phyloP scores from a whole-genome alignment of 2,797 vertebrate species.

The Distichodus sexfasciatus region DNA sequence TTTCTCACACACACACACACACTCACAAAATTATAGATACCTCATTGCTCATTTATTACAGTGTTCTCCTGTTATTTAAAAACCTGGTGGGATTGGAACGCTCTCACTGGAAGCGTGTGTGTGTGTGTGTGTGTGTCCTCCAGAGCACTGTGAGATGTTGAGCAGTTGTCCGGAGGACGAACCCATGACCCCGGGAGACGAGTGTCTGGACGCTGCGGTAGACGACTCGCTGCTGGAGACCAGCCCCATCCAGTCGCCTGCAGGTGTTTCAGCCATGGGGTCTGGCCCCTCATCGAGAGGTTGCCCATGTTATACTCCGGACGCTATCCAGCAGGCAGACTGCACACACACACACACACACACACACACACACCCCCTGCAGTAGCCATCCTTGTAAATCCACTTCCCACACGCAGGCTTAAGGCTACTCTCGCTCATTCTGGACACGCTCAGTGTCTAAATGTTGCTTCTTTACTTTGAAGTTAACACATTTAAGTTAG shows the following conservation, averaged over 20 bases:
- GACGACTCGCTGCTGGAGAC: conserved; percentile 95
- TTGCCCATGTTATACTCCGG: conserved; percentile 98
- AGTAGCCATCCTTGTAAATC: too few species aligned
- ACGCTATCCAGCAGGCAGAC: conserved; percentile 96
- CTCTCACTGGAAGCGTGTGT: conserved; percentile 34
- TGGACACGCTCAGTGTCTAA: too few species aligned
- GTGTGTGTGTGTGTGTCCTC: conserved; percentile 4
- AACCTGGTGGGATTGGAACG: too few species aligned
- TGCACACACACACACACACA: neutral
- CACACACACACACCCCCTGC: neutral
- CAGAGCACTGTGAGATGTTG: conserved; percentile 89
- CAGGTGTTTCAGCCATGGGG: conserved; percentile 99
- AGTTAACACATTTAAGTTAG: too few species aligned
- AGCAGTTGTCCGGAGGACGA: conserved; percentile 91
- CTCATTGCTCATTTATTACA: too few species aligned
- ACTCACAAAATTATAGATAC: too few species aligned
- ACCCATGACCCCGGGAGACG: conserved; percentile 84
- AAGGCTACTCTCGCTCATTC: too few species aligned
- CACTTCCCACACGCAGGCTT: too few species aligned
- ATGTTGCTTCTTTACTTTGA: too few species aligned
- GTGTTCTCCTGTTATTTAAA: too few species aligned
- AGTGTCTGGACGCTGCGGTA: conserved; percentile 85
- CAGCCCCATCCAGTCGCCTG: conserved; percentile 92
- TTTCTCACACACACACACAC: too few species aligned
- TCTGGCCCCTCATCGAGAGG: conserved; percentile 93